A percentile compares a stretch with the other conserved stretches of the same genome.
phyloP scores from a whole-genome alignment of 2,888 invertebrate genomes.

The Cataglyphis livida region DNA sequence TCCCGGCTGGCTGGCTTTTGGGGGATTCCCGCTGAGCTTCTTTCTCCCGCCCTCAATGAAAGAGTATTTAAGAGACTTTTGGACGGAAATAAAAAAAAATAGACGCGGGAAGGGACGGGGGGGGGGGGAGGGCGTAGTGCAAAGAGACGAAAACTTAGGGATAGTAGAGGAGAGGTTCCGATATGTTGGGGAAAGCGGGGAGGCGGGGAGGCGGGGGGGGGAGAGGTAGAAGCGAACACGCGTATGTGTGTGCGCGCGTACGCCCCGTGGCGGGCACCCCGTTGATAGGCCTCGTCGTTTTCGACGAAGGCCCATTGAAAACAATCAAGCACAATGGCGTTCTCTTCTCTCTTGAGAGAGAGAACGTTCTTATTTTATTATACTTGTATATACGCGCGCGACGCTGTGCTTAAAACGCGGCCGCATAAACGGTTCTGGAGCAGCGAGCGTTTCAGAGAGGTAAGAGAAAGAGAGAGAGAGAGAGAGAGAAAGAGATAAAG shows the following conservation, averaged over 20 bases:
- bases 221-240: constrained; percentile 54
- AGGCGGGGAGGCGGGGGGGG: constrained; percentile 51
- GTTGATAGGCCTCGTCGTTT: constrained; percentile 71
- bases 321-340: constrained; percentile 80
- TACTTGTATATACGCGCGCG: constrained; percentile 73
- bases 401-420: constrained; percentile 66
- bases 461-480: neutral
- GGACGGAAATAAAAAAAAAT: constrained; percentile 59
- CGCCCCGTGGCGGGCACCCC: constrained; percentile 78
- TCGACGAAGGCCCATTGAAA: constrained; percentile 78
- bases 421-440: constrained; percentile 25
- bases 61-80: constrained; percentile 73
- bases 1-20: constrained; percentile 56
- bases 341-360: constrained; percentile 49
- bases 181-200: constrained; percentile 8
- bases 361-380: constrained; percentile 80
- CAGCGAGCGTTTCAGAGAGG: constrained; percentile 16
- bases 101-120: constrained; percentile 45
- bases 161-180: neutral
- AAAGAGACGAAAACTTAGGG: constrained; percentile 22
- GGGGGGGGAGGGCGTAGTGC: neutral
- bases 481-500: too few species aligned
- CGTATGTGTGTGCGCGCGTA: constrained; percentile 15
- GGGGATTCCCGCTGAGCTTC: constrained; percentile 70
- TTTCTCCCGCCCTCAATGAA: constrained; percentile 60